Conservation (phyloP, 2,797 vertebrate species). For the Danio tinwini region DNA sequence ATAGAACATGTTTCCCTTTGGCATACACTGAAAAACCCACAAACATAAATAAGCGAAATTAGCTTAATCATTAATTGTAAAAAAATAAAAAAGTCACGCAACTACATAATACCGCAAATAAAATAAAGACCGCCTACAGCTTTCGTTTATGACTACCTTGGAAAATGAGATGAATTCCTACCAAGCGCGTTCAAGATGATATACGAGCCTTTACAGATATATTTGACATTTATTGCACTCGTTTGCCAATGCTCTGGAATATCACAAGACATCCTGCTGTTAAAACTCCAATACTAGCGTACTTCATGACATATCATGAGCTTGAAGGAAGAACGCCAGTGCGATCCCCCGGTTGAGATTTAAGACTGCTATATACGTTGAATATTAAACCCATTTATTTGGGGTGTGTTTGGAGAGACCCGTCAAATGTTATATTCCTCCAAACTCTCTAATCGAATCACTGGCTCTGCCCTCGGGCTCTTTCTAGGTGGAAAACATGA, state of each 20-base stretch:
- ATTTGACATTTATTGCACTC: slow-evolving; percentile 33
- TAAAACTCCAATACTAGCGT: slow-evolving; percentile 27
- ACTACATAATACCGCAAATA: slow-evolving; percentile 12
- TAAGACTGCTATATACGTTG: slow-evolving; percentile 31
- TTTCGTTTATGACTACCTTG: slow-evolving; percentile 29
- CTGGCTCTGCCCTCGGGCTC: background rate
- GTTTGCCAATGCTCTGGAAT: slow-evolving; percentile 34
- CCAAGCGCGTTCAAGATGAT: background rate
- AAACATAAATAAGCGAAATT: background rate
- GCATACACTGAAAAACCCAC: background rate
- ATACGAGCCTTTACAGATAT: slow-evolving; percentile 20
- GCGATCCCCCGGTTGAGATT: background rate
- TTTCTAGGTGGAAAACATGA: slow-evolving; percentile 40
- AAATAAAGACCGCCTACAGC: slow-evolving; percentile 23
- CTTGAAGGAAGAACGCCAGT: slow-evolving; percentile 2
- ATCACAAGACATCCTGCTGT: slow-evolving; percentile 41
- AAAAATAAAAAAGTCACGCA: slow-evolving; percentile 25
- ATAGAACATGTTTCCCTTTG: background rate
- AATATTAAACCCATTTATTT: slow-evolving; percentile 48
- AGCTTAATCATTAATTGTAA: background rate
- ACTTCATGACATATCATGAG: slow-evolving; percentile 17
- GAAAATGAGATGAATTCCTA: slow-evolving; percentile 30
- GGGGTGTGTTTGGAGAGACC: slow-evolving; percentile 31
- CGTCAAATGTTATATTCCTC: slow-evolving; percentile 29
- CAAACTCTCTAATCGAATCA: slow-evolving; percentile 13